These are phyloP conservation scores for Umimayanthus kanabou DNA, from an alignment of 92 coral and sea anemone genomes.

Conservation along the genomic window DNA sequence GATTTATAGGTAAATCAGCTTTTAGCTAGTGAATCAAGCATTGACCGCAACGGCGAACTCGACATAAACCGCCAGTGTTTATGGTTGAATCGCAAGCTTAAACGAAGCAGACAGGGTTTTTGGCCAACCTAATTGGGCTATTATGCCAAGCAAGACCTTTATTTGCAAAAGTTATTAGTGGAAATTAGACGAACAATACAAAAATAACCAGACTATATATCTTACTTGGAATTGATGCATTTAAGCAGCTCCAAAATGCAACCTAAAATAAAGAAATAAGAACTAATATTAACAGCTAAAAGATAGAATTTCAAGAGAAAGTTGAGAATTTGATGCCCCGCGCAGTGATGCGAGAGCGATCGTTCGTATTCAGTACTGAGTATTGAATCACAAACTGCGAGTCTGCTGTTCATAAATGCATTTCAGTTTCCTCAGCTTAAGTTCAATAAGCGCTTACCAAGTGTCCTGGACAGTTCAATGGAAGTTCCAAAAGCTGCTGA, in stretches of 20 bases:
- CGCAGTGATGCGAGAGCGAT: not conserved
- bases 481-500: conserved; percentile 80
- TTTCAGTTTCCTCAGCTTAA: conserved; percentile 37
- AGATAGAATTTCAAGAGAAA: conserved; percentile 23
- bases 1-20: not conserved
- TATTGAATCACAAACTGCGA: conserved; percentile 15
- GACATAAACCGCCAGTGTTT: conserved; percentile 12
- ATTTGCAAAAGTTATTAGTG: conserved; percentile 99
- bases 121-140: conserved; percentile 96
- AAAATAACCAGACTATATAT: conserved; percentile 46
- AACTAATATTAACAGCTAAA: conserved; percentile 22
- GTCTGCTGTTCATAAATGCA: conserved; percentile 35
- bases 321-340: conserved; percentile 26
- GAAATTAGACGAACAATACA: conserved; percentile 92
- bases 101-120: conserved; percentile 59
- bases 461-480: conserved; percentile 94
- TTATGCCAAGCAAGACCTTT: conserved; percentile 97
- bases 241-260: conserved; percentile 85
- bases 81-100: conserved; percentile 48
- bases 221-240: conserved; percentile 83
- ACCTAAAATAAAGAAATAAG: conserved; percentile 69
- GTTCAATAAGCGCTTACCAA: conserved; percentile 75
- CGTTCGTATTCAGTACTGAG: not conserved
- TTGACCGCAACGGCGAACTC: conserved; percentile 22
- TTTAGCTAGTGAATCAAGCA: conserved; percentile 25